Evolutionary conservation across 2,113 vertebrate genomes (phyloP).

Genomic region (Manacus vitellinus): DNA sequence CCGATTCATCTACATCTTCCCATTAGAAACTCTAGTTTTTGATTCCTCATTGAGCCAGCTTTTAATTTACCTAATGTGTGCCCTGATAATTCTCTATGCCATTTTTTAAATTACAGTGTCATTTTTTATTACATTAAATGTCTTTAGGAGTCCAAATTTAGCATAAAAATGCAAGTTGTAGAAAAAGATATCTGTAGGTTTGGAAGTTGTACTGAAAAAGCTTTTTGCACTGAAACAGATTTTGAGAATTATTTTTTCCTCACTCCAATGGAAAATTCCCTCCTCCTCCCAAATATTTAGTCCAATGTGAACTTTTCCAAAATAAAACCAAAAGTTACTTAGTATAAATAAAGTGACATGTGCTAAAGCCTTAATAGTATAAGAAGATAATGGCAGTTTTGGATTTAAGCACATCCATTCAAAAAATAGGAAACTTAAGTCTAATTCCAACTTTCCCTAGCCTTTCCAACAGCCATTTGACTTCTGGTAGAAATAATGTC

Average conservation of each 20-base stretch:
- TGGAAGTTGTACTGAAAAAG: background rate
- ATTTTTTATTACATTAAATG: conserved; percentile 12
- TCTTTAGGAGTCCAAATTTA: conserved; percentile 1
- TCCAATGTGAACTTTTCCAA: background rate
- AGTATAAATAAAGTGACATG: background rate
- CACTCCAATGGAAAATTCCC: background rate
- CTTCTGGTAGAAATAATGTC: background rate
- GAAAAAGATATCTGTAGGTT: background rate
- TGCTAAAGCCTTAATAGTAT: background rate
- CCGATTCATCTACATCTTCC: conserved; percentile 27
- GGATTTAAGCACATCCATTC: background rate
- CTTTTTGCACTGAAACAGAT: background rate
- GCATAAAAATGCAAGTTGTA: background rate
- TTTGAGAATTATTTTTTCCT: background rate
- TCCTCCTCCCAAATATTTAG: background rate
- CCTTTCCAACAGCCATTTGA: background rate
- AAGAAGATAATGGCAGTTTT: background rate
- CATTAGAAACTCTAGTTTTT: background rate
- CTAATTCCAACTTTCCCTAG: background rate
- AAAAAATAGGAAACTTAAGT: background rate
- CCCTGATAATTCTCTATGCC: background rate
- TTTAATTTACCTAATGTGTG: conserved; percentile 14
- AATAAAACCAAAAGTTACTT: background rate
- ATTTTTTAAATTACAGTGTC: background rate
- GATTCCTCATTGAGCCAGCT: background rate